These are phyloP conservation scores for Rhinopithecus roxellana DNA, from an alignment of 2,113 vertebrate species.

Conservation along the genomic window DNA sequence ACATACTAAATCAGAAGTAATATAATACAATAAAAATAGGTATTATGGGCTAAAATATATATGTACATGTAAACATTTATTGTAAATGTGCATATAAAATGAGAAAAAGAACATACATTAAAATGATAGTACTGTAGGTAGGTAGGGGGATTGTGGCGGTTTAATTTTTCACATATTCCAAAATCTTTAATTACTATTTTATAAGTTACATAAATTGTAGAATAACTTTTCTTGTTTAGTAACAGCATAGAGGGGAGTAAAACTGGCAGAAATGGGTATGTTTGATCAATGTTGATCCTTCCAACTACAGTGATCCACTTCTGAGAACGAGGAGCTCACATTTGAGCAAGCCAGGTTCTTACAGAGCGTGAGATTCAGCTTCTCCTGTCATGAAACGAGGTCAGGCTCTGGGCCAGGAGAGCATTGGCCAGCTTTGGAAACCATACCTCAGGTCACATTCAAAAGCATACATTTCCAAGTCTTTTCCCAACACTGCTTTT, in stretches of 20 bases:
- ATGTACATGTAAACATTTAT: not conserved
- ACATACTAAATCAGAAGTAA: not conserved
- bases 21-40: not conserved
- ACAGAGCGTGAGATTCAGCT: rapidly evolving
- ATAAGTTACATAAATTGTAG: not conserved
- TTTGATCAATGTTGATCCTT: not conserved
- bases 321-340: not conserved
- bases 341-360: not conserved
- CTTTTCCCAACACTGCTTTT: not conserved
- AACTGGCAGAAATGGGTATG: not conserved
- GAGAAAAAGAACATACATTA: not conserved
- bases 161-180: not conserved
- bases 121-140: not conserved
- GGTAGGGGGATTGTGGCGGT: not conserved
- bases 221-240: not conserved
- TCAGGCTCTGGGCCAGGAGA: not conserved
- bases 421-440: not conserved
- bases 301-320: not conserved
- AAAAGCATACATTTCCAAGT: not conserved
- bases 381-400: not conserved
- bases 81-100: not conserved
- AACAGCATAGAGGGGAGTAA: not conserved
- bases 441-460: not conserved
- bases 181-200: not conserved
- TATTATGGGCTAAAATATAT: not conserved